Evolutionary conservation across 2,797 vertebrate species (phyloP).

Genomic region (Anniella stebbinsi): DNA sequence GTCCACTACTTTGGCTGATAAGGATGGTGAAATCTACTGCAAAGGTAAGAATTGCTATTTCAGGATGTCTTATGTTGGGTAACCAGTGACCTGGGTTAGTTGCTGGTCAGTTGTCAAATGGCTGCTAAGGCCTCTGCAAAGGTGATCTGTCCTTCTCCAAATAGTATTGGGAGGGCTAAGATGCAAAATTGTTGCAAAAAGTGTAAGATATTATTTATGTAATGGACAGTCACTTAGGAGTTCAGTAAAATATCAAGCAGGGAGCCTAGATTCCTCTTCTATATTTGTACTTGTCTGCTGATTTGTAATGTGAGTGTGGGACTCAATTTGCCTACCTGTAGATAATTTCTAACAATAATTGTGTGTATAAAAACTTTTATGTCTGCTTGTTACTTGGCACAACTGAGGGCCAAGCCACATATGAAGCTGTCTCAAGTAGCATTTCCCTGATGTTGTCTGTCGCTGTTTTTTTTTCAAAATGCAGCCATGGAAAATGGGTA

Average conservation of each 20-base stretch:
- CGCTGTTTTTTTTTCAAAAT: neutral
- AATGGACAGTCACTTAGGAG: neutral
- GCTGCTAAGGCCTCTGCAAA: neutral
- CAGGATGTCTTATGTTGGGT: neutral
- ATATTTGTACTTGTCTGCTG: neutral
- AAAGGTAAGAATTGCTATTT: conserved; percentile 77
- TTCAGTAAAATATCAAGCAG: neutral
- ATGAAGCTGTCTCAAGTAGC: neutral
- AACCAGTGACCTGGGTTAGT: neutral
- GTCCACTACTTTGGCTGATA: conserved; percentile 94
- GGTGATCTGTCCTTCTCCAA: neutral
- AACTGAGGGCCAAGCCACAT: neutral
- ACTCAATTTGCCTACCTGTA: neutral
- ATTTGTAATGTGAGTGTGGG: neutral
- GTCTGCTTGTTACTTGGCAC: neutral
- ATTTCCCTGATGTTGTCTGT: neutral
- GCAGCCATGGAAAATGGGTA: neutral
- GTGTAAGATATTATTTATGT: neutral
- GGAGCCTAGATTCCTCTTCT: neutral
- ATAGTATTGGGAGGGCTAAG: neutral
- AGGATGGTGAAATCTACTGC: conserved; percentile 96
- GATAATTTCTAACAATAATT: neutral
- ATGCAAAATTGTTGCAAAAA: neutral
- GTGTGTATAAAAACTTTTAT: neutral
- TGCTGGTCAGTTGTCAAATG: neutral